Base-by-base conservation (phyloP, 2,113 vertebrate species). In the Thunnus thynnus region DNA sequence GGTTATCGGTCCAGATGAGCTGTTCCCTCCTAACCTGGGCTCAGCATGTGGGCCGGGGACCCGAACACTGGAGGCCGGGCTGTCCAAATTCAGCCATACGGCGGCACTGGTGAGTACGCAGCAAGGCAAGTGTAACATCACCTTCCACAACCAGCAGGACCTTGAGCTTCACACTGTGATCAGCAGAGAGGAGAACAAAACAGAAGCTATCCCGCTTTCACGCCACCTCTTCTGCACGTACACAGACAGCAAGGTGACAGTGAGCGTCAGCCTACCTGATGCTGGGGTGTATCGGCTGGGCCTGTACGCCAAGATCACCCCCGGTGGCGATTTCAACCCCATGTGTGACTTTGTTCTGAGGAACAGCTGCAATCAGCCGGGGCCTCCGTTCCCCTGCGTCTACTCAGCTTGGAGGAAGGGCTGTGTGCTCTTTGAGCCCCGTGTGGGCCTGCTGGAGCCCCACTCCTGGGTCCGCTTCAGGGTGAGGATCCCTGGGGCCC, bases 51-150 rank as follows among this genome's bases (percentile, higher is more conserved):
- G 96, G 4, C 93, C 93, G 0, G 96, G 96, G 25, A 94, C 87
- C 12, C 94, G 94, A 69, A 93, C 96, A 0, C 73, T 83, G 1
- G 68, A 89, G 46, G 92, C 86, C 0, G 92, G 96, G 32, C 86
- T 97, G 55, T 92, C 93, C 68, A 93, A 91, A 8, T 96, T 96
- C 27, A 93, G 95, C 87, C 96, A 95, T 54, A 76, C 86, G 0
- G 60, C 54, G 2, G 94, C 96, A 2, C 80, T 95, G 44, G 86
- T 96, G 76, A 94, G 84, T 51, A 94, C 93, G 47, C 91, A 92
- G 20, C 90, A 95, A 30, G 96, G 96, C 1, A 94, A 94, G 69
- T 95, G 95, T 72, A 96, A 95, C 82, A 93, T 97, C 85, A 96
- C 95, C 70, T 96, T 96, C 78, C 89, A 92, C 48, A 66, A 81